Conservation (phyloP, 2,113 vertebrate species). For the Phaetusa simplex region DNA sequence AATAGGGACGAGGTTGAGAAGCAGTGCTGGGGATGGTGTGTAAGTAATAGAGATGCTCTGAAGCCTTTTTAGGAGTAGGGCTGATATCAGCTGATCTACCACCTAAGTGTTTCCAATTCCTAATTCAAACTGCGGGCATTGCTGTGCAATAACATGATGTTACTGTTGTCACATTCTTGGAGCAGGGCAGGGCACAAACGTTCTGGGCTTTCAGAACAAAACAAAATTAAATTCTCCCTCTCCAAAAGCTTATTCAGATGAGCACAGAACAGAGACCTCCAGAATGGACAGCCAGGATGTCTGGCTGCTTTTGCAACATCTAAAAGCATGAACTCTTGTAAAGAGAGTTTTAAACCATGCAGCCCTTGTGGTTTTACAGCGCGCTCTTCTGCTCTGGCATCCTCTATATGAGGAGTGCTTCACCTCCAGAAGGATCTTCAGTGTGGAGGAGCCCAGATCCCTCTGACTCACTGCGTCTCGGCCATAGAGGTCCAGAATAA, state of each 20-base stretch:
- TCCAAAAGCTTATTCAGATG: background rate
- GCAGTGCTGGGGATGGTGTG: background rate
- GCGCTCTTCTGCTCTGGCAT: background rate
- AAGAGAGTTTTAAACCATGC: background rate
- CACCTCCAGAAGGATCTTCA: background rate
- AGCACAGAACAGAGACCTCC: background rate
- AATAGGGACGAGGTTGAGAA: background rate
- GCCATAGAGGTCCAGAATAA: background rate
- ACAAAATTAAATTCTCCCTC: background rate
- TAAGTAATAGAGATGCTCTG: background rate
- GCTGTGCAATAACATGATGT: background rate
- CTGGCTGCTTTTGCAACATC: background rate
- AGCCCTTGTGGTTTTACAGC: background rate
- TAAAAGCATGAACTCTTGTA: background rate
- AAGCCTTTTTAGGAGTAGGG: background rate
- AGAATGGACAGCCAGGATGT: background rate
- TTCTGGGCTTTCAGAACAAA: background rate
- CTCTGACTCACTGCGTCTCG: background rate
- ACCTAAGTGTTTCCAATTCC: background rate
- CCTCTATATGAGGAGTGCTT: background rate
- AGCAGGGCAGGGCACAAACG: background rate
- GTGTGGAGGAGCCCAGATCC: background rate
- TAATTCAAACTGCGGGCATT: background rate
- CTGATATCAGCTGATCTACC: background rate
- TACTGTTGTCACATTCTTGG: constrained; percentile 7